Conservation (phyloP, 1,140 invertebrate genomes). For the Nebria ingens region DNA sequence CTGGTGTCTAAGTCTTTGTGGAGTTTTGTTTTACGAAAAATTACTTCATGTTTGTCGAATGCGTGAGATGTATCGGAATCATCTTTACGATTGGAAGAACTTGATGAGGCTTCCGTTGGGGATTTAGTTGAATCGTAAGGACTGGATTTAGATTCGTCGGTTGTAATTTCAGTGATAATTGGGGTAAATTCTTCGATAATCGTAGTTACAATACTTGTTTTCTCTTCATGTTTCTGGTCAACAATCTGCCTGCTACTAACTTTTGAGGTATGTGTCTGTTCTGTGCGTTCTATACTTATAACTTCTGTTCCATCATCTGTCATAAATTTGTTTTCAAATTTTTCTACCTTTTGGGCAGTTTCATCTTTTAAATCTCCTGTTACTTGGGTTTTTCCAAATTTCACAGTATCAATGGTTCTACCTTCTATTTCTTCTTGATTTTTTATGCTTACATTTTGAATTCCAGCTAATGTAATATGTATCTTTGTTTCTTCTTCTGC, state of each 20-base stretch:
- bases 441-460: conserved; percentile 26
- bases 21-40: conserved; percentile 30
- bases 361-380: conserved; percentile 15
- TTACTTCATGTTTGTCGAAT: conserved; percentile 24
- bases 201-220: conserved; percentile 16
- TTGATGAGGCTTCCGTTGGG: conserved; percentile 29
- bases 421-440: conserved; percentile 38
- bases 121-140: conserved; percentile 33
- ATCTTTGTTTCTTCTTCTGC: conserved; percentile 15
- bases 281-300: conserved; percentile 31
- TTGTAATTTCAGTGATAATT: conserved; percentile 20
- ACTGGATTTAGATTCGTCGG: conserved; percentile 35
- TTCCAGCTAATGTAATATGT: conserved; percentile 12
- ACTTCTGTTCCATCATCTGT: conserved; percentile 34
- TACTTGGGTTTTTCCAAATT: conserved; percentile 16
- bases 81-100: conserved; percentile 27
- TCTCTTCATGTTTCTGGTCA: conserved; percentile 16
- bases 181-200: conserved; percentile 6
- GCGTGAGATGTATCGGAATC: conserved; percentile 21
- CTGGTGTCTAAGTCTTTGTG: conserved; percentile 24
- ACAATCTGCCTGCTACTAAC: conserved; percentile 8
- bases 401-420: conserved; percentile 22
- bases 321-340: conserved; percentile 30
- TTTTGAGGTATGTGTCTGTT: conserved; percentile 12
- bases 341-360: conserved; percentile 21